Percentiles rank a stretch among this genome's conserved stretches.
phyloP scores from a whole-genome alignment of 53 echinoderm and acorn worm genomes.

The Glandiceps talaboti region DNA sequence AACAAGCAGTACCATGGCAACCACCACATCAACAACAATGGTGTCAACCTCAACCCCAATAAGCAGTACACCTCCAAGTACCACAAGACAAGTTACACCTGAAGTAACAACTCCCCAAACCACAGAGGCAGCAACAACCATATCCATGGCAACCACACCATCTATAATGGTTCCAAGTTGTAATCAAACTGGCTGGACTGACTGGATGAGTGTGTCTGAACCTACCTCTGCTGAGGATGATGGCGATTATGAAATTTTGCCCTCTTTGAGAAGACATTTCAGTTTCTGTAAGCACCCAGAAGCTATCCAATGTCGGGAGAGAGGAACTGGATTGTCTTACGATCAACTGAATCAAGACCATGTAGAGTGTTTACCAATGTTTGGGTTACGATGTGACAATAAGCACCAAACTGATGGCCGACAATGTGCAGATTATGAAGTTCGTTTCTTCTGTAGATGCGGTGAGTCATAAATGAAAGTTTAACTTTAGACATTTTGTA shows the following conservation, averaged over 20 bases:
- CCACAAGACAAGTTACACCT: background rate
- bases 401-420: background rate
- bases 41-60: no score
- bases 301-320: background rate
- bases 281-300: background rate
- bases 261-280: background rate
- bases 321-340: background rate
- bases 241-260: background rate
- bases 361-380: background rate
- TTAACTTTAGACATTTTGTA: no score
- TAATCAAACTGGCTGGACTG: background rate
- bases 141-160: background rate
- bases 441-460: background rate
- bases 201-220: background rate
- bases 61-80: background rate
- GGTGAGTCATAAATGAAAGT: no score
- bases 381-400: background rate
- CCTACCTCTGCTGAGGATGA: background rate
- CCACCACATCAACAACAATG: no score
- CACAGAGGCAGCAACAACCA: background rate
- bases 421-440: background rate
- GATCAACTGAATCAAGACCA: background rate
- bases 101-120: background rate
- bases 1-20: no score
- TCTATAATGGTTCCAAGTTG: background rate